Percentiles rank a stretch among this genome's conserved stretches.
Conservation (phyloP, 2,113 vertebrate genomes). For the Cercocebus atys region DNA sequence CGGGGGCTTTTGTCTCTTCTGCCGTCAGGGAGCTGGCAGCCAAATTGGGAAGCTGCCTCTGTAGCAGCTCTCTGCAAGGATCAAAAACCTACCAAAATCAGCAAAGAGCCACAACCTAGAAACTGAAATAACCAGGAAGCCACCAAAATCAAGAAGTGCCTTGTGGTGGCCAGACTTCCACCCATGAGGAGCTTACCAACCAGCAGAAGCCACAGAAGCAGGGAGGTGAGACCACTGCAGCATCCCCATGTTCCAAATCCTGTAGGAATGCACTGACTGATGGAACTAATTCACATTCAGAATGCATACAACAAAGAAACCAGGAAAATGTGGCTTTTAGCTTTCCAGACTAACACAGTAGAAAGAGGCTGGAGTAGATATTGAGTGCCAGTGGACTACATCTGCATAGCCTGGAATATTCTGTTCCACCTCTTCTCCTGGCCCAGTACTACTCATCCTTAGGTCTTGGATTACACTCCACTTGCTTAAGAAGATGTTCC, state of each 20-base stretch:
- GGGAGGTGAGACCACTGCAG: neutral
- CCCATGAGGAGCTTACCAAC: neutral
- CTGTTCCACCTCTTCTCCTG: neutral
- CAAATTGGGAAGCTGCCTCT: neutral
- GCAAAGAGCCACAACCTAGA: neutral
- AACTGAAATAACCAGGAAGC: neutral
- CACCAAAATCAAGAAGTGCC: neutral
- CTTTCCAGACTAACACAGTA: neutral
- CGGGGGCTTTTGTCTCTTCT: neutral
- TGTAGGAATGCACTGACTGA: neutral
- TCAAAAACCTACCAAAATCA: neutral
- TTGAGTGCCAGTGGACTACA: neutral
- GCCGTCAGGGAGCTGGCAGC: neutral
- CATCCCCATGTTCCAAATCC: neutral
- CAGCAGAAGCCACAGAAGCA: neutral
- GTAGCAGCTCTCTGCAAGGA: neutral
- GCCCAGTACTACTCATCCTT: neutral
- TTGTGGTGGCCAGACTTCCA: neutral
- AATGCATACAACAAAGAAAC: neutral
- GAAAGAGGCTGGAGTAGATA: neutral
- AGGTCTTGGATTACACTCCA: neutral
- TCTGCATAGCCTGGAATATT: neutral
- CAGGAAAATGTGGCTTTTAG: neutral
- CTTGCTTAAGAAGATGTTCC: neutral
- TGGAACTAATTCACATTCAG: neutral